Percentiles rank a stretch among this genome's conserved stretches.
phyloP scores from a whole-genome alignment of 2,113 vertebrate species.

The Colius striatus region DNA sequence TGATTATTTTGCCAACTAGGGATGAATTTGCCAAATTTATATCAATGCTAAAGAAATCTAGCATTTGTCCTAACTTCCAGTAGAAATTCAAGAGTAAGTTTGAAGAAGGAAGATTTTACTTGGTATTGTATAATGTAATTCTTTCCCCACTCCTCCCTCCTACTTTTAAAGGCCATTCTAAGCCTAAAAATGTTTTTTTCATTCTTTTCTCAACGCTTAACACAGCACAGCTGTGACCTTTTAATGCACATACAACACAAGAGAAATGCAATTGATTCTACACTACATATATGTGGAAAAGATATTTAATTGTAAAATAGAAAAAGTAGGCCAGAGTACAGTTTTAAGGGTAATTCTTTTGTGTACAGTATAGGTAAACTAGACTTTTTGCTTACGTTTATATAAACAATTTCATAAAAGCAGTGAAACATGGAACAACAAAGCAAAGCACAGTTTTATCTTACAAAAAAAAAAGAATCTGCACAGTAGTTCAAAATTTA shows the following conservation, averaged over 20 bases:
- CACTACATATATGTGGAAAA: conserved; percentile 79
- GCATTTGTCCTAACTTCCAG: not conserved
- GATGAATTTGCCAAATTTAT: not conserved
- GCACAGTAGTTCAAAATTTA: conserved; percentile 69
- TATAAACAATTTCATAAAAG: conserved; percentile 82
- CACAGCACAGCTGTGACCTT: not conserved
- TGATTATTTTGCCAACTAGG: not conserved
- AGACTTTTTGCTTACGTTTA: conserved; percentile 70
- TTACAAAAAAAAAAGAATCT: conserved; percentile 72
- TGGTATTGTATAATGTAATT: not conserved
- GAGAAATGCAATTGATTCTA: conserved; percentile 57
- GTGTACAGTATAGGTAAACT: conserved; percentile 79
- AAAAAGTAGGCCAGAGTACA: conserved; percentile 85
- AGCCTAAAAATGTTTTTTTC: not conserved
- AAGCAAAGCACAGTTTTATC: conserved; percentile 78
- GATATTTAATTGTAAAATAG: conserved; percentile 88
- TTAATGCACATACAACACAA: conserved; percentile 2
- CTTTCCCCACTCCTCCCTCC: not conserved
- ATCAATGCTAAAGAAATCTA: not conserved
- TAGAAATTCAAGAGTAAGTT: not conserved
- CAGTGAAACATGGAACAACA: conserved; percentile 76
- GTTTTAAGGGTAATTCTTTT: conserved; percentile 81
- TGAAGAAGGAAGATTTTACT: not conserved
- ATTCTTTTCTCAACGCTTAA: not conserved
- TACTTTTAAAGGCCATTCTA: not conserved